phyloP scores from a whole-genome alignment of 35 echinoderm and acorn worm genomes.

The Ptychodera flava region DNA sequence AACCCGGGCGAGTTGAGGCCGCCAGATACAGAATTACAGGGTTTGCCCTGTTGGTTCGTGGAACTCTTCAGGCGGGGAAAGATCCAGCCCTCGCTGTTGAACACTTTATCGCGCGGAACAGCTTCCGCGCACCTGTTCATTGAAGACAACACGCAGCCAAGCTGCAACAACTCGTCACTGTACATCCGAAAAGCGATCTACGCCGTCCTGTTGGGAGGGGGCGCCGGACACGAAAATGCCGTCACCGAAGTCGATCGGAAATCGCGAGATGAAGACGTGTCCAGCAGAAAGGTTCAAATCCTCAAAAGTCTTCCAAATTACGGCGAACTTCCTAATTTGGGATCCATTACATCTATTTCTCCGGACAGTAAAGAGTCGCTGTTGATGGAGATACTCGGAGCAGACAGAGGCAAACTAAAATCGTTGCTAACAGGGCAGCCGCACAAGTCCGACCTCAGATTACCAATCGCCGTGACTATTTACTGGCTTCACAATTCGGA shows the following conservation, averaged over 20 bases:
- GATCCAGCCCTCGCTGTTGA: neutral
- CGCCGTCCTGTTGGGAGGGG: neutral
- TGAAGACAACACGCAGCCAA: neutral
- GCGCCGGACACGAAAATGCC: neutral
- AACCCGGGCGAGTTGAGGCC: too few relatives aligned
- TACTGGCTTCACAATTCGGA: conserved; percentile 14
- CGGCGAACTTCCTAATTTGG: neutral
- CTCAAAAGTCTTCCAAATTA: neutral
- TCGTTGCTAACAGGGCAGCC: too few relatives aligned
- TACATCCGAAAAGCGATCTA: neutral
- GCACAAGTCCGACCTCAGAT: neutral
- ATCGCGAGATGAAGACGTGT: neutral
- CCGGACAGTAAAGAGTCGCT: neutral
- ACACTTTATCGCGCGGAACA: neutral
- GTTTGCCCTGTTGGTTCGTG: conserved; percentile 8
- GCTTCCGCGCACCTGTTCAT: neutral
- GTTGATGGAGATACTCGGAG: neutral
- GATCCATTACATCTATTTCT: neutral
- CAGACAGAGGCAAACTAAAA: neutral
- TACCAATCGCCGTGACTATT: neutral
- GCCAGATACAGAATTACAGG: too few relatives aligned
- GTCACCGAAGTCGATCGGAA: neutral
- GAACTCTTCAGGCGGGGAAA: neutral
- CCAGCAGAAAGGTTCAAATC: neutral
- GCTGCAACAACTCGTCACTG: neutral